Evolutionary conservation across 2,113 vertebrate genomes (phyloP).

Genomic region (Baryphthengus martii): DNA sequence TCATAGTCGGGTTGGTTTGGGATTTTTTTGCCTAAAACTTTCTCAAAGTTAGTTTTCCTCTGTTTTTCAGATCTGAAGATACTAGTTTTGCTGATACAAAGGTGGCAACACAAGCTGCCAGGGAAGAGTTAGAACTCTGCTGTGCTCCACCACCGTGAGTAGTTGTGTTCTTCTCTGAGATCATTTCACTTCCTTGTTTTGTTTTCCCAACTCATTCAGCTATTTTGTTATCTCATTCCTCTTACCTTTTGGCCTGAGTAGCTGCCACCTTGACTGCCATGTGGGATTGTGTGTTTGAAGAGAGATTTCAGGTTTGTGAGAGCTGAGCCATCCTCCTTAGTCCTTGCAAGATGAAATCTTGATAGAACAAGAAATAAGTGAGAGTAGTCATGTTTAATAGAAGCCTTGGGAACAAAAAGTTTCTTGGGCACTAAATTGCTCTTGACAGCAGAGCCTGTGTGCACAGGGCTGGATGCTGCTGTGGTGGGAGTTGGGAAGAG

Average conservation of each 20-base stretch:
- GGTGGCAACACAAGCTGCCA: not conserved
- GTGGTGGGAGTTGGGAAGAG: not conserved
- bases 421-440: not conserved
- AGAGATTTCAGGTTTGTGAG: not conserved
- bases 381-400: not conserved
- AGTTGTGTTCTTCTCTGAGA: not conserved
- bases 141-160: not conserved
- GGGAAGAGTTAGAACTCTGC: not conserved
- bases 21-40: not conserved
- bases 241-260: not conserved
- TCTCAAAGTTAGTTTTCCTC: not conserved
- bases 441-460: not conserved
- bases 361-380: not conserved
- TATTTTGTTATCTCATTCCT: not conserved
- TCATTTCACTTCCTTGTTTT: not conserved
- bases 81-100: not conserved
- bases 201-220: not conserved
- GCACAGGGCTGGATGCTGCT: not conserved
- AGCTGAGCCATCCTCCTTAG: not conserved
- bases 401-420: not conserved
- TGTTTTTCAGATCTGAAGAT: constrained; percentile 16
- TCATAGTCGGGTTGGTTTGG: not conserved
- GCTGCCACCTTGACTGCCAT: not conserved
- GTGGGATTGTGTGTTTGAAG: not conserved
- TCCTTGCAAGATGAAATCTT: not conserved